Percentiles rank a stretch among this genome's conserved stretches.
These are phyloP conservation scores for Lutraria lutraria DNA, from an alignment of 2,888 invertebrate genomes.

Conservation along the genomic window DNA sequence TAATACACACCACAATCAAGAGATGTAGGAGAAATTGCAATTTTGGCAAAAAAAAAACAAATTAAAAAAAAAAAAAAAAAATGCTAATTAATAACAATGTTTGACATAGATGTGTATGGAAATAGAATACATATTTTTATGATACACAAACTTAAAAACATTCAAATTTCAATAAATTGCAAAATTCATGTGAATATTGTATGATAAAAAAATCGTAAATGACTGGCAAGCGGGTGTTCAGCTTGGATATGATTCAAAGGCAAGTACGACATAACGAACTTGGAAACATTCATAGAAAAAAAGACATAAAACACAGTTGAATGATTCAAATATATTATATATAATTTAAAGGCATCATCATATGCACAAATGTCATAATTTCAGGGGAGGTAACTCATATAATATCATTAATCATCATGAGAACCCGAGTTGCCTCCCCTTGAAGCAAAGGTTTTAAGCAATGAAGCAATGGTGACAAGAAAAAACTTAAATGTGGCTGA, in stretches of 20 bases:
- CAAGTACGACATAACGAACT: not conserved
- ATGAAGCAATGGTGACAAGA: not conserved
- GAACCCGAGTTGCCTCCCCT: constrained; percentile 18
- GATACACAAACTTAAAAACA: not conserved
- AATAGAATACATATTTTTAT: not conserved
- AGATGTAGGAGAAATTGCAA: not conserved
- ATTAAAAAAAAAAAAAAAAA: not conserved
- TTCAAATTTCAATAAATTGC: not conserved
- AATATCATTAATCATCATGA: not conserved
- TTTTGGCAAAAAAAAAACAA: not conserved
- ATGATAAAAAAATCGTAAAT: not conserved
- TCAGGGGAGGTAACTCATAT: not conserved
- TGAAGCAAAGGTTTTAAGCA: not conserved
- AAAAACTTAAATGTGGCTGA: not conserved
- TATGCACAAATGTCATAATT: not conserved
- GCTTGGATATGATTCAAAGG: not conserved
- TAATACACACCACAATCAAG: not conserved
- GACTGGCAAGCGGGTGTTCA: not conserved
- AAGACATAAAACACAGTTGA: not conserved
- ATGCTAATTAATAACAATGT: not conserved
- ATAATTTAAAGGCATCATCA: not conserved
- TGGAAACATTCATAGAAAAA: not conserved
- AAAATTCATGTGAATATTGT: not conserved
- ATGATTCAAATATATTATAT: constrained; percentile 13
- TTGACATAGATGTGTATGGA: not conserved